These are phyloP conservation scores for Synergus umbraculus DNA, from an alignment of 2,888 invertebrate genomes.

Conservation along the genomic window DNA sequence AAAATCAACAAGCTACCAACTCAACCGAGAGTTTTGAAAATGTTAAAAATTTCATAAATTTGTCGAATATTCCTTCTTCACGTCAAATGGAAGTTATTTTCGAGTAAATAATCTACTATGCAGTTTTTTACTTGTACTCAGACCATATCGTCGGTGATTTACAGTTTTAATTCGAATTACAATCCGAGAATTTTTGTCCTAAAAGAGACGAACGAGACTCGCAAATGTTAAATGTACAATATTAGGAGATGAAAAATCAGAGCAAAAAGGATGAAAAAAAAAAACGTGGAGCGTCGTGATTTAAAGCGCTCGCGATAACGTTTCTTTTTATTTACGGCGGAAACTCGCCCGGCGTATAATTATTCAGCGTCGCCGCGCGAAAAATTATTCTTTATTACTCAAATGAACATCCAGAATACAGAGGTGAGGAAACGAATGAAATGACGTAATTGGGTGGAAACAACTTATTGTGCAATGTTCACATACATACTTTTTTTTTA, in stretches of 20 bases:
- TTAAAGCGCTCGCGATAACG: slow-evolving; percentile 57
- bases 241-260: slow-evolving; percentile 46
- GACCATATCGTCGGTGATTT: slow-evolving; percentile 14
- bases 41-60: background rate
- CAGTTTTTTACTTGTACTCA: background rate
- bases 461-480: background rate
- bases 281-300: slow-evolving; percentile 53
- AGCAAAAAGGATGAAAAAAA: slow-evolving; percentile 43
- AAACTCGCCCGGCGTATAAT: slow-evolving; percentile 50
- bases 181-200: slow-evolving; percentile 2
- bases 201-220: slow-evolving; percentile 7
- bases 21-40: background rate
- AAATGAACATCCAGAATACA: slow-evolving; percentile 45
- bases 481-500: background rate
- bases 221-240: slow-evolving; percentile 26
- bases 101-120: background rate
- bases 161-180: slow-evolving; percentile 17
- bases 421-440: slow-evolving; percentile 37
- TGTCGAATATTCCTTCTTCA: background rate
- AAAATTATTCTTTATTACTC: slow-evolving; percentile 59
- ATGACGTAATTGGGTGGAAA: background rate
- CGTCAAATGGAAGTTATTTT: background rate
- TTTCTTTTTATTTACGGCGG: slow-evolving; percentile 55
- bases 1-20: too few relatives aligned
- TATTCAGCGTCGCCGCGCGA: slow-evolving; percentile 48